Percentiles rank a stretch among this genome's conserved stretches.
Conservation (phyloP, 2,113 vertebrate genomes). For the Tragelaphus strepsiceros region DNA sequence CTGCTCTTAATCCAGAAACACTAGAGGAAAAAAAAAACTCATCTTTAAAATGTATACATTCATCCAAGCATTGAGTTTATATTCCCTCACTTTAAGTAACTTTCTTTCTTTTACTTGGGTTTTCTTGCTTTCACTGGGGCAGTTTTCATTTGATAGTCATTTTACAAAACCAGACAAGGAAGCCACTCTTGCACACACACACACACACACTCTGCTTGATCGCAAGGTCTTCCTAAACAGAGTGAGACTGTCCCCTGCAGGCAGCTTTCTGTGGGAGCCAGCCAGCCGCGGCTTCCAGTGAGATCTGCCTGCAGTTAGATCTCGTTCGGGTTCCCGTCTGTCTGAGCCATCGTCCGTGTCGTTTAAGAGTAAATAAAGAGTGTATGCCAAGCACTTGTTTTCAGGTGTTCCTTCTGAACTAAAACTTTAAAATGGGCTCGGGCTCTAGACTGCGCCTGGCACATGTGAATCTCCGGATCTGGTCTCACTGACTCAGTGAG, state of each 20-base stretch:
- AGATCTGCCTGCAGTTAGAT: neutral
- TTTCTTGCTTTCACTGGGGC: neutral
- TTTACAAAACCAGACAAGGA: neutral
- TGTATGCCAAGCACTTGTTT: neutral
- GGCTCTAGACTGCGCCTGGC: neutral
- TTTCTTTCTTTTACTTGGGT: neutral
- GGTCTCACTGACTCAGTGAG: neutral
- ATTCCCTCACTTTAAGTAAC: accelerated
- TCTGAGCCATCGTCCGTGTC: neutral
- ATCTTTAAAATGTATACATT: neutral
- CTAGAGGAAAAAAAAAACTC: neutral
- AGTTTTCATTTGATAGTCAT: neutral
- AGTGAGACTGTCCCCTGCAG: neutral
- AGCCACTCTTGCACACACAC: neutral
- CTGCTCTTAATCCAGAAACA: neutral
- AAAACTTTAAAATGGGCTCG: neutral
- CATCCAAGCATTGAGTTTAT: neutral
- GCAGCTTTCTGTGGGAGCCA: neutral
- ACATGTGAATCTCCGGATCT: neutral
- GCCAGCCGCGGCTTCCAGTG: neutral
- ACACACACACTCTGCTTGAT: neutral
- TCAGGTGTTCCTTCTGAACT: neutral
- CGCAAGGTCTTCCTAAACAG: neutral
- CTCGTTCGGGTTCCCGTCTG: neutral
- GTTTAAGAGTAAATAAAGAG: neutral